Evolutionary conservation across 2,113 vertebrate genomes (phyloP).

Genomic region (Athene noctua): DNA sequence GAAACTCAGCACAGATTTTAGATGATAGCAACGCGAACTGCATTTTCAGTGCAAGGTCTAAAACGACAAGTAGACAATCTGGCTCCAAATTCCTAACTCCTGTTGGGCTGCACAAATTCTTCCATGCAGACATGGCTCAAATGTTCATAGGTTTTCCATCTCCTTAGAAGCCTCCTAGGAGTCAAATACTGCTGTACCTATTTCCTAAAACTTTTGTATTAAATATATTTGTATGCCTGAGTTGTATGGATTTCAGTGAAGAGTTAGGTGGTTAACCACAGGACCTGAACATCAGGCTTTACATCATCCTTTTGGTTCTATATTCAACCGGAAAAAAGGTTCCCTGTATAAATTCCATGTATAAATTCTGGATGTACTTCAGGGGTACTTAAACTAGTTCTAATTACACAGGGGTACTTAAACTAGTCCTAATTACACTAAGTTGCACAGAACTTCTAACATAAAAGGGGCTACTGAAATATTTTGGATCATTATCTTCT

Average conservation of each 20-base stretch:
- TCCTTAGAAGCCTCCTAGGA: background rate
- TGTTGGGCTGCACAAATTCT: background rate
- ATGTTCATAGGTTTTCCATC: background rate
- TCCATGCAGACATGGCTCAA: slow-evolving; percentile 74
- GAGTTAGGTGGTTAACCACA: background rate
- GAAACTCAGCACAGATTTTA: background rate
- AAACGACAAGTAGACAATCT: background rate
- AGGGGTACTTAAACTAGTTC: background rate
- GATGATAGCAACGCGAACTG: background rate
- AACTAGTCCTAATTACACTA: background rate
- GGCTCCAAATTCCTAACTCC: background rate
- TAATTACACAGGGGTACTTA: background rate
- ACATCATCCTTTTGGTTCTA: background rate
- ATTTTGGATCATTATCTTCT: background rate
- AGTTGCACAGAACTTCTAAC: background rate
- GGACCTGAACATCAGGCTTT: background rate
- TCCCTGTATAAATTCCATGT: background rate
- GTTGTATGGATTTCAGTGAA: background rate
- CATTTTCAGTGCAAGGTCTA: background rate
- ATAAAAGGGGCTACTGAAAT: background rate
- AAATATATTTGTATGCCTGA: background rate
- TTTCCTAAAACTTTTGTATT: background rate
- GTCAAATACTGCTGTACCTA: background rate
- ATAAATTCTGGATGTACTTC: background rate
- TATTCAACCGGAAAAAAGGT: background rate